Base-by-base conservation (phyloP, 2,888 invertebrate genomes). In the Resseliella maxima region DNA sequence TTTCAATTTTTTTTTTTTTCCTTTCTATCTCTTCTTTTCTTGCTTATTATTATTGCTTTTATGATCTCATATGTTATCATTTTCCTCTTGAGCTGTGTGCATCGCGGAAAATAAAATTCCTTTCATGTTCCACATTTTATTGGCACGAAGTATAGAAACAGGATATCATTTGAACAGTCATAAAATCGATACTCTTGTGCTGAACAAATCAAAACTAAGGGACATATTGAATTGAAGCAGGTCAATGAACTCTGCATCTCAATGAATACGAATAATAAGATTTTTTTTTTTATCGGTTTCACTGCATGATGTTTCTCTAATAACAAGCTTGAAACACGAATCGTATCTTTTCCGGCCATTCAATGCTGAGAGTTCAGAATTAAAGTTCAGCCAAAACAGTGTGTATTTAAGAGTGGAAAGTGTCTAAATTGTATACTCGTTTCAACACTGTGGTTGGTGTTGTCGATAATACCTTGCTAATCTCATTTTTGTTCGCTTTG, bases 11-110 rank as follows among this genome's bases (percentile, higher is more conserved):
- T 72, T 59, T 59, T 35, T 15, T 72, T 72, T 72, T 72, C 15
- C 35, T 35, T 72, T 15, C 31, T 35, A 31, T 15, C 31, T 8
- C 5, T 72, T 31, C 31, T 72, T 10, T 72, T 1, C 21, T 15
- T 72, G 72, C 72, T 31, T 31, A 31, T 72, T 50, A 21, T 21
- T 72, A 59, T 59, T 59, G 59, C 59, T 72, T 72, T 72, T 35
- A 72, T 72, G 72, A 72, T 72, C 72, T 72, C 31, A 72, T 72
- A 72, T 72, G 72, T 72, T 72, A 72, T 72, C 35, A 31, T 72
- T 35, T 31, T 72, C 72, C 72, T 72, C 15, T 72, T 72, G 35
- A 35, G 27, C 31, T 31, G 31, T 35, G 59, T 24, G 59, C 59
- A 59, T 24, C 24, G 59, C 24, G 6, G 5, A 50, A 50, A 50